Evolutionary conservation across 2,797 vertebrate genomes (phyloP).

Genomic region (Paguma larvata): DNA sequence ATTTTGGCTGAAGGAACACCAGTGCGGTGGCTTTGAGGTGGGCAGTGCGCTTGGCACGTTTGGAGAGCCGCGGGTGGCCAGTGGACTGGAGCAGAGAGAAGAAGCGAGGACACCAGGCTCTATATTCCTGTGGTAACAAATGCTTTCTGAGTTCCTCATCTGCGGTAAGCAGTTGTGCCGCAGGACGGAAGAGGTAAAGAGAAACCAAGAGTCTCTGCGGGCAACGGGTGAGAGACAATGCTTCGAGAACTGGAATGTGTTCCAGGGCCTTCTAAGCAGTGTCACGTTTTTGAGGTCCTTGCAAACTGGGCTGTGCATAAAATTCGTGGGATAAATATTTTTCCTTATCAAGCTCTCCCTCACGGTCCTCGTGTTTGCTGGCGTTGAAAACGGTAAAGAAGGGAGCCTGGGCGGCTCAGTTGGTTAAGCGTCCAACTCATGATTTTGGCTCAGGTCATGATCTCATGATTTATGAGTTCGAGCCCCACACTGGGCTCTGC

Average conservation of each 20-base stretch:
- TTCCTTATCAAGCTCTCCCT: not conserved
- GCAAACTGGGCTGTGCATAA: not conserved
- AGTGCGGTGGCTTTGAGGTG: not conserved
- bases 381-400: not conserved
- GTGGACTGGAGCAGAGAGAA: not conserved
- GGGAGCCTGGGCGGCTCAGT: too few species aligned
- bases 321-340: not conserved
- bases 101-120: not conserved
- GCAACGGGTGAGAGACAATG: not conserved
- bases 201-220: not conserved
- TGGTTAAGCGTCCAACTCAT: too few species aligned
- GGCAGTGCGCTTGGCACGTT: accelerated
- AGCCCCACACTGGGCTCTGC: too few species aligned
- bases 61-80: not conserved
- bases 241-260: not conserved
- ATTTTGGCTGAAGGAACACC: not conserved
- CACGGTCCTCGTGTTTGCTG: not conserved
- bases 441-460: too few species aligned
- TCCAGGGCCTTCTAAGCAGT: not conserved
- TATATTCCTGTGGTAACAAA: not conserved
- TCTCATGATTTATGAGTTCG: too few species aligned
- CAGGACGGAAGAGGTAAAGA: not conserved
- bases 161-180: not conserved
- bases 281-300: not conserved
- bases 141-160: not conserved